Percentiles rank a stretch among this genome's conserved stretches.
These are phyloP conservation scores for Lithosia quadra DNA, from an alignment of 2,888 invertebrate genomes.

Conservation along the genomic window DNA sequence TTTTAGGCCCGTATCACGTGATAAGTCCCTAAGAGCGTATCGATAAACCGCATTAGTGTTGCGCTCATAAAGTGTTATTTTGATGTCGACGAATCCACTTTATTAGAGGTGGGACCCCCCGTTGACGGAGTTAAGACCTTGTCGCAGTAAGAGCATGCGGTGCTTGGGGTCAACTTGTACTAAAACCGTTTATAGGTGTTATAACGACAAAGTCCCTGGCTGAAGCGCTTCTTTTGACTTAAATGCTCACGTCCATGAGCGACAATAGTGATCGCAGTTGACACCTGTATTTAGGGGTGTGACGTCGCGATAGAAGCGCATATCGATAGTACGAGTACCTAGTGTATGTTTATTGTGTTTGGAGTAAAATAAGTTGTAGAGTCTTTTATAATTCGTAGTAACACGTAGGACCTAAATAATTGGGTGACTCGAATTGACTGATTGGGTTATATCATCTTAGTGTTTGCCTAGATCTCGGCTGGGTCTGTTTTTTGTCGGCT, in stretches of 20 bases:
- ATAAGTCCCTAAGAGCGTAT: constrained; percentile 64
- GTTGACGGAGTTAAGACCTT: constrained; percentile 74
- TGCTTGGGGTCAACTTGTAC: constrained; percentile 57
- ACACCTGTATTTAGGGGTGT: constrained; percentile 78
- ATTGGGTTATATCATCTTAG: no score
- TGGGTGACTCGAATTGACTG: neutral
- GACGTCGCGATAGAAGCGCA: constrained; percentile 31
- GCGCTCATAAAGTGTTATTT: constrained; percentile 81
- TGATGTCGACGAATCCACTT: constrained; percentile 86
- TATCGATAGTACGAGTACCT: constrained; percentile 50
- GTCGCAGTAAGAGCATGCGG: constrained; percentile 63
- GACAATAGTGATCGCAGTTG: constrained; percentile 79
- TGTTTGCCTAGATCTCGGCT: no score
- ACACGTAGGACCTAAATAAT: neutral
- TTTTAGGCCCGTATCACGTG: constrained; percentile 60
- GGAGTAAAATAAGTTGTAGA: neutral
- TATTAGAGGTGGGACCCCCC: constrained; percentile 82
- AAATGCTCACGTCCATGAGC: constrained; percentile 80
- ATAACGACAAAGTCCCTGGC: constrained; percentile 75
- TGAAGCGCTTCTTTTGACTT: constrained; percentile 80
- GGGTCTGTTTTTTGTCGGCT: no score
- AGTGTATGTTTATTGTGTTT: neutral
- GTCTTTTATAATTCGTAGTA: neutral
- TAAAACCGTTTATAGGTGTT: constrained; percentile 68
- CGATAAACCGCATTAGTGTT: constrained; percentile 79